Evolutionary conservation across 2,113 vertebrate genomes (phyloP), one percentile per base, ranked within the genome.

Genomic region (Colistium nudipinnis): DNA sequence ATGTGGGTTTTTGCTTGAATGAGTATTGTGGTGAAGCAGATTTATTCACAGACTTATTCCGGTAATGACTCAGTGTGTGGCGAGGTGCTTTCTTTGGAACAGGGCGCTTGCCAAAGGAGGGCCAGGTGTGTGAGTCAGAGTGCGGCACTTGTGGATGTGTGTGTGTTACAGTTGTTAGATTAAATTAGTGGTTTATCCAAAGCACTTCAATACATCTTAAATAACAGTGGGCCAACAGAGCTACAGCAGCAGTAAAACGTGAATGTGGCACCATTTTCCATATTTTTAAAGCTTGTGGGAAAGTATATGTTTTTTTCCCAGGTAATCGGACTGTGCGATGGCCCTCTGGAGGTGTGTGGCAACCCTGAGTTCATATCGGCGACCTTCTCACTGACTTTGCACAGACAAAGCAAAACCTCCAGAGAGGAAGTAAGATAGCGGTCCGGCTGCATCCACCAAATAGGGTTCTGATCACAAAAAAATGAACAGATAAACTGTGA

Each of bases 1-100:
- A 17, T 62, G 22, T 53, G 44, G 48, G 45, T 33, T 57, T 76
- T 25, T 55, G 52, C 82, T 62, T 70, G 49, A 57, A 27, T 20
- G 63, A 70, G 24, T 7, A 36, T 59, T 78, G 83, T 19, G 56
- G 64, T 68, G 53, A 38, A 83, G 82, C 51, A 36, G 35, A 36
- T 39, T 39, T 39, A 3, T 68, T 49, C 1, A 13, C 33, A 77
- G 84, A 80, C 83, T 63, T 85, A 87, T 72, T 84, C 84, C 44
- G 54, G 78, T 77, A 62, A 63, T 91, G 91, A 90, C 77, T 92
- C 83, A 89, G 57, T 10, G 20, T 51, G 56, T 48, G 66, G 80
- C 33, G 63, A 28, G 31, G 55, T 6, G n/a, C 71, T 45, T 57
- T 12, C 51, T 69, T 53, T 69, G 72, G 69, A 76, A 64, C 78